Evolutionary conservation across 1,140 invertebrate genomes (phyloP).

Genomic region (Stratiolaelaps scimitus): DNA sequence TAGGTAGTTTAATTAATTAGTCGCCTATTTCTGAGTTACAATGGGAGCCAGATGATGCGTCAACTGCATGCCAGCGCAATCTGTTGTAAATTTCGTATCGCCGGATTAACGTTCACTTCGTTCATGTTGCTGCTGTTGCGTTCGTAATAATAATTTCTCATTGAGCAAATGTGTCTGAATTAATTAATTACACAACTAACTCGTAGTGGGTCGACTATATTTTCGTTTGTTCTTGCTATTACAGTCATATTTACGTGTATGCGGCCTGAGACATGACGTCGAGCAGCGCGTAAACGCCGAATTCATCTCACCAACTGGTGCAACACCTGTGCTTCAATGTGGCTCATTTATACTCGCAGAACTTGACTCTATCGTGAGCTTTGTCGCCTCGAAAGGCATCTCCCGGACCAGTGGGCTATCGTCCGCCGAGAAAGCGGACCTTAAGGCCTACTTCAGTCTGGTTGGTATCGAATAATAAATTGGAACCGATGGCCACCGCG

Average conservation of each 20-base stretch:
- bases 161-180: too few species aligned
- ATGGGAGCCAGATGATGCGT: too few species aligned
- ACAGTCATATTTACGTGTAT: constrained; percentile 87
- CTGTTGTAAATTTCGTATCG: too few species aligned
- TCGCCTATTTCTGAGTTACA: too few species aligned
- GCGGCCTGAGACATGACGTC: constrained; percentile 55
- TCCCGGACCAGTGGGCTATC: constrained; percentile 57
- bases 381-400: constrained; percentile 69
- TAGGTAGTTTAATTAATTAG: too few species aligned
- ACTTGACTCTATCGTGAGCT: constrained; percentile 76
- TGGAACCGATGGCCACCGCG: too few species aligned
- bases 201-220: too few species aligned
- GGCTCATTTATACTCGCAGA: constrained; percentile 76
- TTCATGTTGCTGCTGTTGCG: too few species aligned
- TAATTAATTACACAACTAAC: too few species aligned
- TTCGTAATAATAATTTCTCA: too few species aligned
- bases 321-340: constrained; percentile 45
- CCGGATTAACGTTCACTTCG: too few species aligned
- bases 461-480: constrained; percentile 47
- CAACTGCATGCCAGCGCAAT: too few species aligned
- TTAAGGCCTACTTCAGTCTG: constrained; percentile 80
- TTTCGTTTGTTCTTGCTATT: constrained; percentile 32
- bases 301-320: constrained; percentile 82
- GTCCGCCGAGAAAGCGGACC: constrained; percentile 66
- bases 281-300: constrained; percentile 75